These are phyloP conservation scores for Pelobates cultripes DNA, from an alignment of 2,797 vertebrate genomes.

Conservation along the genomic window DNA sequence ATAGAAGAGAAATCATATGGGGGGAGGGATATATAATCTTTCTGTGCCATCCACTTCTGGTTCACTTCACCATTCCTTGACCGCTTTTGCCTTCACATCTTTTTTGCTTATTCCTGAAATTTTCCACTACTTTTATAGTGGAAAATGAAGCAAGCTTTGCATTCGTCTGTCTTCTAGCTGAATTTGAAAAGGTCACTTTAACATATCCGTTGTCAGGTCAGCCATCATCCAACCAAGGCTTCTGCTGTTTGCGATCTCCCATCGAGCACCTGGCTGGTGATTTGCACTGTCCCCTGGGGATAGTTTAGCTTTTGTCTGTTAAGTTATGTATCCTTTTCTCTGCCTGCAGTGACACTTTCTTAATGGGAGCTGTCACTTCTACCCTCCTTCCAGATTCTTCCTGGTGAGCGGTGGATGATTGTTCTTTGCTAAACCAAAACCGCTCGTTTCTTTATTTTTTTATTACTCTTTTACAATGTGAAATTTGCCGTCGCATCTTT, in stretches of 20 bases:
- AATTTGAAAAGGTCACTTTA: constrained; percentile 1
- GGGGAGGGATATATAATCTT: no score
- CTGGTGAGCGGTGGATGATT: constrained; percentile 34
- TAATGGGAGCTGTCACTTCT: constrained; percentile 32
- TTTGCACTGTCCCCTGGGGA: constrained; percentile 19
- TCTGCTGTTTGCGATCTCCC: constrained; percentile 14
- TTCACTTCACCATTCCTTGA: no score
- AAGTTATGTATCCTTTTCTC: constrained; percentile 20
- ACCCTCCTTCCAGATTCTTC: constrained; percentile 17
- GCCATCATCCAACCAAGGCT: neutral
- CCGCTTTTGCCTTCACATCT: no score
- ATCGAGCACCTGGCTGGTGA: constrained; percentile 24
- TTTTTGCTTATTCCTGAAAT: no score
- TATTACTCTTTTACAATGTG: no score
- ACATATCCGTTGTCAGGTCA: constrained; percentile 2
- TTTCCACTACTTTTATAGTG: no score
- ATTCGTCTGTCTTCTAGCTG: neutral
- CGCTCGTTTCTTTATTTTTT: neutral
- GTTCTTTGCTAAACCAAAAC: constrained; percentile 3
- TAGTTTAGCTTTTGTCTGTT: constrained; percentile 22
- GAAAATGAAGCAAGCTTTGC: neutral
- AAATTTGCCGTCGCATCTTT: no score
- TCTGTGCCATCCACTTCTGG: no score
- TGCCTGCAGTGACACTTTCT: constrained; percentile 34
- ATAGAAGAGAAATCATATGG: no score